A percentile compares a stretch with the other conserved stretches of the same genome.
Conservation (phyloP, 2,888 invertebrate species). For the Galeopsomyia nigrocyanea region DNA sequence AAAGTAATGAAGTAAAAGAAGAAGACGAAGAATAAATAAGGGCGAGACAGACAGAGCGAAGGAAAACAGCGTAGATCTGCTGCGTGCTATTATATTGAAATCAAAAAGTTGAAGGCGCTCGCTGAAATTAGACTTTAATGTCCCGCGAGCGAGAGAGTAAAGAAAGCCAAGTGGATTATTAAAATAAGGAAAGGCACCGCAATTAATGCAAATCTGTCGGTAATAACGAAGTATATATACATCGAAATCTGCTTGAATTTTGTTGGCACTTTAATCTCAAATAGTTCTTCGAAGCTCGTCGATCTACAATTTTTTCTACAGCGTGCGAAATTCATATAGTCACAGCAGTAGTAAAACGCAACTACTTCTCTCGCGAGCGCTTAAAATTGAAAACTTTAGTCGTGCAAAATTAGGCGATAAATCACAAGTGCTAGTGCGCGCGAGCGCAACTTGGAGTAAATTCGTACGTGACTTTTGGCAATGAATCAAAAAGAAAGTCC, state of each 20-base stretch:
- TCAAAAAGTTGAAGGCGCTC: constrained; percentile 32
- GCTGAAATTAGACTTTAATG: constrained; percentile 36
- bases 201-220: constrained; percentile 38
- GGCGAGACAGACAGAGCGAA: background rate
- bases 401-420: too few species aligned
- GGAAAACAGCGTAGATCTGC: constrained; percentile 24
- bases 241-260: constrained; percentile 14
- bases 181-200: constrained; percentile 29
- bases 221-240: constrained; percentile 10
- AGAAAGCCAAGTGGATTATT: constrained; percentile 33
- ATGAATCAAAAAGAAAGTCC: constrained; percentile 11
- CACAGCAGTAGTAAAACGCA: too few species aligned
- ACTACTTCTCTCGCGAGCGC: too few species aligned
- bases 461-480: constrained; percentile 16
- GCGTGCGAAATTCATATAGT: too few species aligned
- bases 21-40: background rate
- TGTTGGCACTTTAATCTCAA: background rate
- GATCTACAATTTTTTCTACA: too few species aligned
- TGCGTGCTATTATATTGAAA: constrained; percentile 34
- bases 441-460: constrained; percentile 1
- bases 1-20: constrained; percentile 15
- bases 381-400: too few species aligned
- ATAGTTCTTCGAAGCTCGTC: too few species aligned
- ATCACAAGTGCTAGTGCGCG: too few species aligned
- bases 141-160: constrained; percentile 13